Base-by-base conservation (phyloP, 2,797 vertebrate genomes). In the Erethizon dorsatum region DNA sequence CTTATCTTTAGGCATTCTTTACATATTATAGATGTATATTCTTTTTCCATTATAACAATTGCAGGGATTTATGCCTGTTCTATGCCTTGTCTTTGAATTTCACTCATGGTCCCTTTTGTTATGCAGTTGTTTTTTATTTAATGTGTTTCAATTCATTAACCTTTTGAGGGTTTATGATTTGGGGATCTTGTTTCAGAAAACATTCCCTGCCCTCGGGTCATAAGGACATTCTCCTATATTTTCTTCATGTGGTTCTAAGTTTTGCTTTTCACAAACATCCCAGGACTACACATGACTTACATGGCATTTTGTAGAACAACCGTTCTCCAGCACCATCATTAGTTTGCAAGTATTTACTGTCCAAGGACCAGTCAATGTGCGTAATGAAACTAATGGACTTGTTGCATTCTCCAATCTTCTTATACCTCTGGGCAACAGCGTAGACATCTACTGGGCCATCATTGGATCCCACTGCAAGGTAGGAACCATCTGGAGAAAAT, bases 331-430 rank as follows among this genome's bases (percentile, higher is more conserved):
- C 99, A 0, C 99, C 99, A 0, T 99, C 99, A 0, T 99, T 99
- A 88, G 99, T 99, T 98, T 99, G 99, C 97, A 99, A 98, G 98
- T 99, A 99, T 97, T 99, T 99, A 94, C 99, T 99, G 97, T 99
- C 99, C 83, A 99, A 98, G 3, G 99, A 99, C 99, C 99, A 99
- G 98, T 99, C 99, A 83, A 99, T 99, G 97, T 99, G 99, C 0
- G 99, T 99, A 96, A 99, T 99, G 98, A 99, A 99, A 95, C 99
- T 99, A 61, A 98, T 90, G 13, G 99, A 99, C 83, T 99, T 99
- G 98, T 91, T 99, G 97, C 99, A 99, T 96, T 99, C 99, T 37
- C 99, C 99, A 22, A 99, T 99, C 97, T 99, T 99, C 98, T 99
- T 99, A 96, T 99, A 99, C 0, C 99, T 98, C 98, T 99, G 99